Percentiles rank a stretch among this genome's conserved stretches.
Conservation (phyloP, 2,797 vertebrate species). For the Rousettus madagascariensis region DNA sequence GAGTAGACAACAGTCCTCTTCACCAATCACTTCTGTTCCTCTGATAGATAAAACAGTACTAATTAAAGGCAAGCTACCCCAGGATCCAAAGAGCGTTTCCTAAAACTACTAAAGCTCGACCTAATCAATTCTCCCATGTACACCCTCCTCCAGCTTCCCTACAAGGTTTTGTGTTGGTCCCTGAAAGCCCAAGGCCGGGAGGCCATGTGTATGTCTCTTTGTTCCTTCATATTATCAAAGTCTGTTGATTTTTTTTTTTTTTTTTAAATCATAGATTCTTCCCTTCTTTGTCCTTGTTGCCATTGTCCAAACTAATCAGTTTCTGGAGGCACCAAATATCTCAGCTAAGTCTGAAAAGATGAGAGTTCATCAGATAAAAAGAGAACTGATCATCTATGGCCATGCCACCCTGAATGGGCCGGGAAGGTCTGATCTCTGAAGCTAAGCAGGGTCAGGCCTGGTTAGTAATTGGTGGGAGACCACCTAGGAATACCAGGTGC, state of each 20-base stretch:
- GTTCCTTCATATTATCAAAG: not conserved
- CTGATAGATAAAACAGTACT: not conserved
- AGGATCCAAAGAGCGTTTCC: not conserved
- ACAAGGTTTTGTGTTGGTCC: not conserved
- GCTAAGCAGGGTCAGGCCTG: no score
- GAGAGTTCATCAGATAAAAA: not conserved
- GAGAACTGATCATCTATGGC: not conserved
- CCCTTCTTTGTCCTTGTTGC: not conserved
- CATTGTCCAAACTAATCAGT: not conserved
- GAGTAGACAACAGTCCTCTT: not conserved
- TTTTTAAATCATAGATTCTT: not conserved
- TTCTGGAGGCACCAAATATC: not conserved
- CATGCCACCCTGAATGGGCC: no score
- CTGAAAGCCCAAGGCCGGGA: not conserved
- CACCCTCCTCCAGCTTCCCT: fast-evolving
- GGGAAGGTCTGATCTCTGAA: no score
- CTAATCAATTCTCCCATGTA: not conserved
- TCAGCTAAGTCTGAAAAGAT: not conserved
- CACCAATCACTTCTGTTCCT: not conserved
- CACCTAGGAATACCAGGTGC: no score
- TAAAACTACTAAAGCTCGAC: not conserved
- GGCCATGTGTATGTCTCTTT: not conserved
- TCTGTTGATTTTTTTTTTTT: not conserved
- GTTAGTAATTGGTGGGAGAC: no score
- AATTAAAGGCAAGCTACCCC: not conserved